A percentile compares a stretch with the other conserved stretches of the same genome.
phyloP scores from a whole-genome alignment of 2,797 vertebrate genomes.

The Aplochiton taeniatus region DNA sequence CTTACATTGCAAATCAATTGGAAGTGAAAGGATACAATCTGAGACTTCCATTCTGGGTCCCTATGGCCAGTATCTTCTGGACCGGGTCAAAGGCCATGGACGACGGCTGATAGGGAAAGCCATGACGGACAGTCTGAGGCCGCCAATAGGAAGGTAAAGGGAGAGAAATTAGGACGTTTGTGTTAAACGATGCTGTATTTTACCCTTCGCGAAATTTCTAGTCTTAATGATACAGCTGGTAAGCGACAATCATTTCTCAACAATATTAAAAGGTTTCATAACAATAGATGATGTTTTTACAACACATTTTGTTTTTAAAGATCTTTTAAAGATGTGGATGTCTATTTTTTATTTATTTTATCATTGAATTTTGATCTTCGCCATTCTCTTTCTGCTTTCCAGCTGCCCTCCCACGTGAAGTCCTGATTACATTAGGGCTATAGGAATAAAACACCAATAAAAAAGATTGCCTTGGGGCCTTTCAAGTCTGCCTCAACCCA shows the following conservation, averaged over 20 bases:
- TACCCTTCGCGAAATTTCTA: no score
- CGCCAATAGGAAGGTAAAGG: slow-evolving; percentile 39
- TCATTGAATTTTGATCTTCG: no score
- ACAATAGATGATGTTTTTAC: no score
- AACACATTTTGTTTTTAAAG: no score
- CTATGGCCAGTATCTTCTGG: slow-evolving; percentile 96
- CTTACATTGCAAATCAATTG: slow-evolving; percentile 20
- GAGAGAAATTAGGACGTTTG: background rate
- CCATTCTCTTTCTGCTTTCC: no score
- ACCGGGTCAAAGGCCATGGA: slow-evolving; percentile 98
- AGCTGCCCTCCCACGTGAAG: slow-evolving; percentile 55
- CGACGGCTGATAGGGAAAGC: slow-evolving; percentile 97
- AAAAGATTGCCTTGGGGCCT: slow-evolving; percentile 23
- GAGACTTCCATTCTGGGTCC: slow-evolving; percentile 92
- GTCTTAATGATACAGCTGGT: no score
- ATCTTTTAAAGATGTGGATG: no score
- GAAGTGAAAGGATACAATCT: slow-evolving; percentile 94
- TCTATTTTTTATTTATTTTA: no score
- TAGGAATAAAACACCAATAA: slow-evolving; percentile 44
- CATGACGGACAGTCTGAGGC: slow-evolving; percentile 93
- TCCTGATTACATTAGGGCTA: slow-evolving; percentile 57
- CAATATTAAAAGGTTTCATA: no score
- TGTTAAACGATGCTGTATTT: slow-evolving; percentile 16
- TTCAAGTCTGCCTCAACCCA: slow-evolving; percentile 10
- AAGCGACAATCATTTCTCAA: no score